Evolutionary conservation across 2,888 invertebrate genomes (phyloP).

Genomic region (Phengaris arion): DNA sequence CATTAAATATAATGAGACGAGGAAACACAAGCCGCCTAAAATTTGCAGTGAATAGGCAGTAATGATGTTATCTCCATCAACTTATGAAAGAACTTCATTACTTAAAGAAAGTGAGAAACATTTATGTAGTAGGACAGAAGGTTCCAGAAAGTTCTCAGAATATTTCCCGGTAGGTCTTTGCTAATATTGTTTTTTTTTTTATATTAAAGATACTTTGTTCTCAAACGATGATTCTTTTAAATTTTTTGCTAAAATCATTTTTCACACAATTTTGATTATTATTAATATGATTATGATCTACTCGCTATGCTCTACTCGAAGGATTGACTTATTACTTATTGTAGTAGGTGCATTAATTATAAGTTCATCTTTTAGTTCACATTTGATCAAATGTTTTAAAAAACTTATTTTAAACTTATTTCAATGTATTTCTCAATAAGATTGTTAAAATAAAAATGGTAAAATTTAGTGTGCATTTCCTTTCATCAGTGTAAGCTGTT

Average conservation of each 20-base stretch:
- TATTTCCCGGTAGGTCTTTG: not conserved
- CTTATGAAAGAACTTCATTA: constrained; percentile 29
- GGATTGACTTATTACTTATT: too few relatives aligned
- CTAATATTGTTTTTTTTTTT: not conserved
- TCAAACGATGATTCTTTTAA: not conserved
- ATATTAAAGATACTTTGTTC: not conserved
- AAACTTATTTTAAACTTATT: not conserved
- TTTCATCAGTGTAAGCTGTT: constrained; percentile 47
- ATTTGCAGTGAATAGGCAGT: constrained; percentile 21
- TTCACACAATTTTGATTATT: too few relatives aligned
- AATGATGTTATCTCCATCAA: constrained; percentile 7
- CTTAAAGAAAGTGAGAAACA: constrained; percentile 12
- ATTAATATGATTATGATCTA: too few relatives aligned
- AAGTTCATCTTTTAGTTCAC: too few relatives aligned
- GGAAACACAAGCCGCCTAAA: not conserved
- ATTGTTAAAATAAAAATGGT: constrained; percentile 9
- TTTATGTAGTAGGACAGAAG: not conserved
- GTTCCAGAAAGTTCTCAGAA: not conserved
- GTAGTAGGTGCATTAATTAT: too few relatives aligned
- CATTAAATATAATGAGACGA: constrained; percentile 2
- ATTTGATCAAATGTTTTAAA: too few relatives aligned
- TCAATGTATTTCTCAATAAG: not conserved
- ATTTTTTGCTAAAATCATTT: not conserved
- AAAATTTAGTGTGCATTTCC: constrained; percentile 42
- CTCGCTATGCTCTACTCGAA: too few relatives aligned